Evolutionary conservation across 2,797 vertebrate genomes (phyloP), one percentile per base, ranked within the genome.

Genomic region (Acipenser oxyrinchus): DNA sequence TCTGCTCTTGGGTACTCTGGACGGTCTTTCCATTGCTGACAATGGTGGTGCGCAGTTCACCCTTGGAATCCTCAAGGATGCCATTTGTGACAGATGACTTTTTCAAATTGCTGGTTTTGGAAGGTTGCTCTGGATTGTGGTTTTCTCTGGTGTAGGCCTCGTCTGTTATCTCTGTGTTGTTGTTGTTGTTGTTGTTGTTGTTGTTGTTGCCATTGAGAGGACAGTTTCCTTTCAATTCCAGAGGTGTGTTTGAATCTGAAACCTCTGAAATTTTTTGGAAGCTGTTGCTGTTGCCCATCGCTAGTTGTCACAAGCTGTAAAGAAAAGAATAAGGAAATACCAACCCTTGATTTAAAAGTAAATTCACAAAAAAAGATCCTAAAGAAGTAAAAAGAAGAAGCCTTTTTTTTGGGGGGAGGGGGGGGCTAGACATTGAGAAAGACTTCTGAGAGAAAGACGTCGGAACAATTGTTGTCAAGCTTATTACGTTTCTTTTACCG

Each of bases 21-120:
- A 60, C 61, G 13, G 23, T 48, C 51, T 18, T 8, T 5, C 48
- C 13, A 48, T 12, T 66, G 10, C 60, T 67, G 11, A 37, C 37
- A 37, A 37, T 37, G 37, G 37, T 37, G 37, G 58, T 71, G 6
- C 5, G 68, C 1, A 63, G 6, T 1, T 50, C 7, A 51, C 64
- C 51, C 10, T 72, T 55, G 5, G 67, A 61, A 48, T 58, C 66
- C 37, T 37, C 37, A 59, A 60, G 70, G 51, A 58, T 70, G 37
- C 75, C 74, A 66, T 78, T 68, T 0, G 55, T 62, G 5, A 69
- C 72, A 4, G 66, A 23, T 60, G 15, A 13, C 50, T 61, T 71
- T 57, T 37, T 37, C 50, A 50, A 63, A 61, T 37, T 68, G 51
- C 60, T 9, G 48, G 58, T 61, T 67, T 66, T 61, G 37, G 37